Conservation (phyloP, 2,888 invertebrate species). For the Tetranychus truncatus region DNA sequence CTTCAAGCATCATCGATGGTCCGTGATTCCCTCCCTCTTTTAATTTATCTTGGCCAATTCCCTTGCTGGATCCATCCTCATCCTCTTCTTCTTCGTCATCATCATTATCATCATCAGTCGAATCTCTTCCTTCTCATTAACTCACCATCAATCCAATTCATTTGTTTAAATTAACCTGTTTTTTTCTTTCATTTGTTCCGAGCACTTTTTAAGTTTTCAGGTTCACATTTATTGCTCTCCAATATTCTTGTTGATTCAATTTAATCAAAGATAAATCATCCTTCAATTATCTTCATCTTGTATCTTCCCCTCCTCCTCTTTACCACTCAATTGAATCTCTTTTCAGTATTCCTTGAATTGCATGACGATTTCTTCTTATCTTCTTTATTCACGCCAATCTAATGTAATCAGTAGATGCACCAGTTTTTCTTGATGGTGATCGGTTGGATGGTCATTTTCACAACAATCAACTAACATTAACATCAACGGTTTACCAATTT, state of each 20-base stretch:
- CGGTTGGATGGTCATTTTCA: conserved; percentile 1
- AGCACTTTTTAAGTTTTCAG: neutral
- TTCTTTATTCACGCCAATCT: neutral
- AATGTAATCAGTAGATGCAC: neutral
- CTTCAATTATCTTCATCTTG: no score
- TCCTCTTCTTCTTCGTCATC: no score
- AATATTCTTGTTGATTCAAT: no score
- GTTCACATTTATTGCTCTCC: no score
- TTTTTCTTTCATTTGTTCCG: neutral
- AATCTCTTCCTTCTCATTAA: neutral
- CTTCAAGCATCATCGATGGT: neutral
- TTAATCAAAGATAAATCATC: no score
- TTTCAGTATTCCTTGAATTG: neutral
- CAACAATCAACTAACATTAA: neutral
- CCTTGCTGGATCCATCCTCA: neutral
- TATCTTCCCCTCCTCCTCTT: neutral
- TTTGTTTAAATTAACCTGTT: neutral
- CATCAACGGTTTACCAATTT: neutral
- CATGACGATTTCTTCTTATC: neutral
- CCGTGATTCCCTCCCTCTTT: neutral
- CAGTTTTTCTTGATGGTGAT: neutral
- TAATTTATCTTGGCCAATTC: neutral
- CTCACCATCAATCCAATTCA: neutral
- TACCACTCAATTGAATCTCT: neutral
- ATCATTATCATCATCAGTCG: neutral